Evolutionary conservation across 2,113 vertebrate species (phyloP).

Genomic region (Copsychus sechellarum): DNA sequence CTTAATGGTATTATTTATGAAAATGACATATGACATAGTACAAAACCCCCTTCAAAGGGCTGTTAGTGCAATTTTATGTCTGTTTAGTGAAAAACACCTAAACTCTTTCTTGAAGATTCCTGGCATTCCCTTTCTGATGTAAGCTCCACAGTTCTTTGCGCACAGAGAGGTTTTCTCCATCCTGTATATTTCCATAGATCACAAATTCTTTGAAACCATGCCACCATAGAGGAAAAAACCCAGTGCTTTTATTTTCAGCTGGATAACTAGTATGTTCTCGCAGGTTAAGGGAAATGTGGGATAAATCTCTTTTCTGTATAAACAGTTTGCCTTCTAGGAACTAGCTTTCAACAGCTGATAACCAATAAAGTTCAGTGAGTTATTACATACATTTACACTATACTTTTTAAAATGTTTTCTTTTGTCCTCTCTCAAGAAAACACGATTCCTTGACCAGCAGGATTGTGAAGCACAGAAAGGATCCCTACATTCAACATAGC

Average conservation of each 20-base stretch:
- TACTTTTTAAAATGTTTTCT: accelerated
- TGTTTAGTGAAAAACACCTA: background rate
- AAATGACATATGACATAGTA: background rate
- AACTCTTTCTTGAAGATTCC: background rate
- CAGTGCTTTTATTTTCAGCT: background rate
- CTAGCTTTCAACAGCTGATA: background rate
- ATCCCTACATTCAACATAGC: background rate
- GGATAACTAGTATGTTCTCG: background rate
- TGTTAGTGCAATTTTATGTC: background rate
- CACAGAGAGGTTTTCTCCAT: background rate
- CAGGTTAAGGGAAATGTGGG: background rate
- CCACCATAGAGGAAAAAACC: background rate
- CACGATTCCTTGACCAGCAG: background rate
- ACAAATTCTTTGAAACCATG: background rate
- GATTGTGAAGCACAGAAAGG: background rate
- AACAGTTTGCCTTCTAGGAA: background rate
- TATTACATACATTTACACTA: background rate
- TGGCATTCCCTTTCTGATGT: background rate
- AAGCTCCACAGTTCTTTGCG: background rate
- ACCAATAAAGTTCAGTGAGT: background rate
- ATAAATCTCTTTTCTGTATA: background rate
- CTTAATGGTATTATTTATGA: background rate
- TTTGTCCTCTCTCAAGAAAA: background rate
- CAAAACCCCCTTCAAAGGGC: background rate
- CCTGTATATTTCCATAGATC: background rate